These are phyloP conservation scores for Clupea harengus DNA, from an alignment of 2,113 vertebrate genomes.

Conservation along the genomic window DNA sequence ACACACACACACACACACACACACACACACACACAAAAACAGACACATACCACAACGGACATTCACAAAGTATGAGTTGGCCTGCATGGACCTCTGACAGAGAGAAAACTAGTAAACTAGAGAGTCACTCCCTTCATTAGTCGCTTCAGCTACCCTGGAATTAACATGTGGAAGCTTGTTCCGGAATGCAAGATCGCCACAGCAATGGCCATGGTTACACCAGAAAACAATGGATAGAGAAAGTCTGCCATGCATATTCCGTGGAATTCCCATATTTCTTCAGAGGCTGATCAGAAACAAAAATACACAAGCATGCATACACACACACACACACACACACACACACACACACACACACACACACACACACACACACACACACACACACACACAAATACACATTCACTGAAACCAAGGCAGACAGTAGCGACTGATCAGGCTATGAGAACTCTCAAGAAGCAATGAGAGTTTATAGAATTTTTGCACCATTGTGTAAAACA, in stretches of 20 bases:
- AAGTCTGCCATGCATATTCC: background rate
- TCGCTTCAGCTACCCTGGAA: background rate
- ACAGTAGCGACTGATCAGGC: background rate
- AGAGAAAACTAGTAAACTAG: background rate
- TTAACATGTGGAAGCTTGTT: conserved; percentile 1
- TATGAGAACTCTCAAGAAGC: background rate
- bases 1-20: conserved; percentile 15
- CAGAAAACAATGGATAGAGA: background rate
- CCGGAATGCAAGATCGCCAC: background rate
- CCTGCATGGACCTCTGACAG: background rate
- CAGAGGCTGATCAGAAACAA: background rate
- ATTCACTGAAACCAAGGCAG: background rate
- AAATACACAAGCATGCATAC: background rate
- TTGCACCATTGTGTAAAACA: background rate
- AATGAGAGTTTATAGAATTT: background rate
- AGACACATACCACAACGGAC: background rate
- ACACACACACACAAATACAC: background rate
- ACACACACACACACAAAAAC: conserved; percentile 24
- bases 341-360: background rate
- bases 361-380: background rate
- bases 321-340: background rate
- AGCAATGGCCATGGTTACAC: background rate
- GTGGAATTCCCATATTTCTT: background rate
- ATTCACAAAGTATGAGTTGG: background rate
- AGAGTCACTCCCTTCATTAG: background rate